Percentiles rank a stretch among this genome's conserved stretches.
Conservation (phyloP, 2,888 invertebrate species). For the Portevinia maculata region DNA sequence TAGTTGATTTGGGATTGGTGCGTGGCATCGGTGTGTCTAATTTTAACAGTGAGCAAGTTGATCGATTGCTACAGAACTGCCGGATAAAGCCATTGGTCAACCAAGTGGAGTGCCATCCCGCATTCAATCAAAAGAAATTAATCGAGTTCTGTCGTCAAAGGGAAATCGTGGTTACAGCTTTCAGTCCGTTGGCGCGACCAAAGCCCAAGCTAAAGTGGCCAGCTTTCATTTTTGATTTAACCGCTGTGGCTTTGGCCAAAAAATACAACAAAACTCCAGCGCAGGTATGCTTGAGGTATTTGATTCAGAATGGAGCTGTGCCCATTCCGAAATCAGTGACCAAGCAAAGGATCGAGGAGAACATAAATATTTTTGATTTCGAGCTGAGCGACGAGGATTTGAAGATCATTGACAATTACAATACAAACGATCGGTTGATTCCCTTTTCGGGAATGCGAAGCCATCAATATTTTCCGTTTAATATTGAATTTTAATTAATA, state of each 20-base stretch:
- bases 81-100: slow-evolving; percentile 81
- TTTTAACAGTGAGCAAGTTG: slow-evolving; percentile 80
- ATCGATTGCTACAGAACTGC: slow-evolving; percentile 79
- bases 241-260: slow-evolving; percentile 84
- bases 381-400: slow-evolving; percentile 84
- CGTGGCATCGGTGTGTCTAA: slow-evolving; percentile 81
- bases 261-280: slow-evolving; percentile 86
- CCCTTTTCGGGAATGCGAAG: slow-evolving; percentile 79
- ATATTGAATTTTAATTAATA: slow-evolving; percentile 73
- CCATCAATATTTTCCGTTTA: slow-evolving; percentile 80
- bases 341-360: slow-evolving; percentile 83
- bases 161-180: slow-evolving; percentile 87
- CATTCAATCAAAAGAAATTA: slow-evolving; percentile 84
- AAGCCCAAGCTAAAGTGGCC: slow-evolving; percentile 84
- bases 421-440: slow-evolving; percentile 77
- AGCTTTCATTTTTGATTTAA: slow-evolving; percentile 80
- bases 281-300: slow-evolving; percentile 86
- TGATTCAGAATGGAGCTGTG: slow-evolving; percentile 84
- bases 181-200: slow-evolving; percentile 89
- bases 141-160: slow-evolving; percentile 87
- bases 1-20: slow-evolving; percentile 79
- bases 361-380: slow-evolving; percentile 85
- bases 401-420: slow-evolving; percentile 59
- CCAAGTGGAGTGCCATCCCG: slow-evolving; percentile 82
- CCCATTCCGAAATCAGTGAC: slow-evolving; percentile 85